Evolutionary conservation across 2,888 invertebrate genomes (phyloP), one percentile per base, ranked within the genome.

Genomic region (Odontocerum albicorne): DNA sequence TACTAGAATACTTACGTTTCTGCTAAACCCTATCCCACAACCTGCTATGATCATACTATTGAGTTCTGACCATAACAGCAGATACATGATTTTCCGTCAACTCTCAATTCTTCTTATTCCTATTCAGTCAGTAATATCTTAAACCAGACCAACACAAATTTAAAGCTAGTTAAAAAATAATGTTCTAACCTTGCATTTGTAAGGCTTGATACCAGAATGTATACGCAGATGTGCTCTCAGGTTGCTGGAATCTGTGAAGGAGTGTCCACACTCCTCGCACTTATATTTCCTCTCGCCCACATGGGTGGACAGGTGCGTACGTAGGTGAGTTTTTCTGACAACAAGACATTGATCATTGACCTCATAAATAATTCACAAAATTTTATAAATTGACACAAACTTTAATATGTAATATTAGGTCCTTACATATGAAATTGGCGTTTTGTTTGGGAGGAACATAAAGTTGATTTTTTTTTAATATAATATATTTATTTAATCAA

Each of bases 221-320:
- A 58, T 55, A 21, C 62, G 36, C 27, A 39, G 32, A 42, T 62
- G 62, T 12, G 61, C 51, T 22, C 46, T 45, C 12, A 62, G 21
- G 27, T 62, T 62, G 36, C 59, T 61, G 22, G 62, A 57, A 51
- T 60, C 55, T n/a, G 57, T 50, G 47, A 60, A 62, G 4, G 49
- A 57, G 31, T 61, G 59, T 2, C 58, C 61, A 47, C 62, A 62
- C n/a, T 50, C 55, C 1, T 53, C 42, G 42, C 62, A 62, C 27
- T 52, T 55, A 27, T 44, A 61, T 3, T 59, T 57, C 35, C 53
- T 49, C 43, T 57, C 57, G 7, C 62, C 62, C 22, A 55, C 55
- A 22, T 62, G 62, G 8, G 60, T 57, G 12, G 55, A 40, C 2
- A 62, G 32, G 33, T 62, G 62, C 1, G 45, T 54, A 2, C 49